Base-by-base conservation (phyloP, 64 coral and sea anemone genomes). In the Montipora capricornis region DNA sequence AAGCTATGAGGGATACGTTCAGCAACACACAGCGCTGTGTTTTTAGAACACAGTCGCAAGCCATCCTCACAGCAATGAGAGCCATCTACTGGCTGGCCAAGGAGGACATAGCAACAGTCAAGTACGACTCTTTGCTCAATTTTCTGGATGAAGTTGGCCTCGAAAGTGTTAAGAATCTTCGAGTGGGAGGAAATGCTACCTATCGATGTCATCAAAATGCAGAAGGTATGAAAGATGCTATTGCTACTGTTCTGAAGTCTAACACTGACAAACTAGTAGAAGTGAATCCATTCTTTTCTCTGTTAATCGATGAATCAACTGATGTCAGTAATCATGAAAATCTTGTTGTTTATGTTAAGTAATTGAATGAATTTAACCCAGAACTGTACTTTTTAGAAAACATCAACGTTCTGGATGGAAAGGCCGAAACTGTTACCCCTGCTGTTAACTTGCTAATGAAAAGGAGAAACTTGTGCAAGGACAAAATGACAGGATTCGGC, bases 41-140 rank as follows among this genome's bases (percentile, higher is more conserved):
- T 73, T 73, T 73, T 73, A 73, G 68, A 73, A 20, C 16, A 73
- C 68, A 73, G n/a, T 79, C 48, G 77, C 77, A 79, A 79, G 77
- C 77, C 77, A 79, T 79, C 77, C 77, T 79, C 49, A 79, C 49
- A 79, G 77, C 77, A 79, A 51, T 79, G 77, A 79, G 77, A 79
- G 77, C 77, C 47, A 16, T 79, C 77, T 79, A 79, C 77, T 81
- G 52, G 79, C 79, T 81, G 51, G 52, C 79, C 79, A 81, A 81
- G 52, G 50, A 81, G 52, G 51, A 81, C 7, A 81, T 4, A 81
- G 22, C 79, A 49, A 59, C 49, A 22, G 49, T 75, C 73, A 75
- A 75, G 73, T 75, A 81, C 59, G 52, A 81, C 49, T 55, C 79
- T 37, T 20, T 58, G n/a, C 20, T 60, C 49, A 59, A 8, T 6